These are phyloP conservation scores for Hephaestus fuliginosus DNA, from an alignment of 2,797 vertebrate species.

Conservation along the genomic window DNA sequence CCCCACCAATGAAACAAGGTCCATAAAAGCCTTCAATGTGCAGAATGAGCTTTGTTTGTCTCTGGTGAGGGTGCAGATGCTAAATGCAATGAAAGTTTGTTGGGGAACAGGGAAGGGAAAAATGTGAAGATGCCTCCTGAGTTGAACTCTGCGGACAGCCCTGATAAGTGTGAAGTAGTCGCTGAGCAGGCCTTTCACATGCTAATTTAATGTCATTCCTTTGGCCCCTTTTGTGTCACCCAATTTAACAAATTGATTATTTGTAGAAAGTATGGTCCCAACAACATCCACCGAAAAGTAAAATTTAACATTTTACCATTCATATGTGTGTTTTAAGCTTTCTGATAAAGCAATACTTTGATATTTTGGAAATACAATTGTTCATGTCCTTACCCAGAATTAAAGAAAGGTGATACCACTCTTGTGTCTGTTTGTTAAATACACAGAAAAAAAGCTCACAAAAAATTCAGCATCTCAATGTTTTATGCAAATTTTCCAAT, in stretches of 20 bases:
- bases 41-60: not conserved
- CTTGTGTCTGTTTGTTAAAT: not conserved
- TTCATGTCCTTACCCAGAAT: not conserved
- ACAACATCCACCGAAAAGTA: not conserved
- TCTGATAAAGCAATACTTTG: not conserved
- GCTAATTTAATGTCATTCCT: slow-evolving; percentile 56
- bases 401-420: not conserved
- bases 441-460: not conserved
- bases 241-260: slow-evolving; percentile 48
- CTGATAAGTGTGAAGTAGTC: slow-evolving; percentile 23
- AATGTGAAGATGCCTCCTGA: not conserved
- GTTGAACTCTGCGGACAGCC: slow-evolving; percentile 11
- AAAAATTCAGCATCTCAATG: not conserved
- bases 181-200: slow-evolving; percentile 45
- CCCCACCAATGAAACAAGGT: not conserved
- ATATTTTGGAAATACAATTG: not conserved
- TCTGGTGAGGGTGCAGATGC: not conserved
- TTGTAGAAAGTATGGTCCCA: not conserved
- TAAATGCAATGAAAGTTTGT: not conserved
- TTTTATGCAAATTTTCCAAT: not conserved
- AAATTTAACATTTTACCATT: not conserved
- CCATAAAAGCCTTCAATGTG: not conserved
- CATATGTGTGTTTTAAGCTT: not conserved
- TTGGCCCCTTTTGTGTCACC: slow-evolving; percentile 16
- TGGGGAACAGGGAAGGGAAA: not conserved